Evolutionary conservation across 1,140 invertebrate species (phyloP).

Genomic region (Chironomus tepperi): DNA sequence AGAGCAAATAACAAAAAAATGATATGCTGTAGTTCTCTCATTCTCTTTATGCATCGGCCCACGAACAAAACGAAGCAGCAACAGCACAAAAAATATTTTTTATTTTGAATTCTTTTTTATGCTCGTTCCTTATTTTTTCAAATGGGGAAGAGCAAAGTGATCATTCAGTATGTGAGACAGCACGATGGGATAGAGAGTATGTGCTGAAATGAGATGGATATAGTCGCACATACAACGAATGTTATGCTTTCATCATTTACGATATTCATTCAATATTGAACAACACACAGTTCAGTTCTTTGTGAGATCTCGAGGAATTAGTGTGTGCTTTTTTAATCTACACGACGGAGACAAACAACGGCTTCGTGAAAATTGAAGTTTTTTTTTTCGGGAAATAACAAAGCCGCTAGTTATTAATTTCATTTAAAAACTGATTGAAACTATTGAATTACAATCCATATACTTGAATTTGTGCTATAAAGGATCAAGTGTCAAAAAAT

Average conservation of each 20-base stretch:
- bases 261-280: not conserved
- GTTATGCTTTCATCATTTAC: not conserved
- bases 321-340: not conserved
- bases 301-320: conserved; percentile 21
- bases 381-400: not conserved
- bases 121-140: not conserved
- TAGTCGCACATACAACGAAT: not conserved
- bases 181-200: not conserved
- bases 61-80: not conserved
- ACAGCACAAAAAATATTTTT: not conserved
- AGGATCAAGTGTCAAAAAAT: not conserved
- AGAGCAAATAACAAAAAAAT: not conserved
- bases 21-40: not conserved
- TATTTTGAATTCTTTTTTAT: too few species aligned
- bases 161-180: not conserved
- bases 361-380: not conserved
- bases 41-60: not conserved
- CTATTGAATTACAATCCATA: conserved; percentile 3
- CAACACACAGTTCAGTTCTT: conserved; percentile 1
- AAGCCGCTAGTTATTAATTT: conserved; percentile 8
- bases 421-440: conserved; percentile 9
- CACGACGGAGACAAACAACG: too few species aligned
- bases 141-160: not conserved
- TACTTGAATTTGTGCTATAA: not conserved
- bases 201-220: not conserved